Evolutionary conservation across 2,113 vertebrate genomes (phyloP).

Genomic region (Malurus melanocephalus): DNA sequence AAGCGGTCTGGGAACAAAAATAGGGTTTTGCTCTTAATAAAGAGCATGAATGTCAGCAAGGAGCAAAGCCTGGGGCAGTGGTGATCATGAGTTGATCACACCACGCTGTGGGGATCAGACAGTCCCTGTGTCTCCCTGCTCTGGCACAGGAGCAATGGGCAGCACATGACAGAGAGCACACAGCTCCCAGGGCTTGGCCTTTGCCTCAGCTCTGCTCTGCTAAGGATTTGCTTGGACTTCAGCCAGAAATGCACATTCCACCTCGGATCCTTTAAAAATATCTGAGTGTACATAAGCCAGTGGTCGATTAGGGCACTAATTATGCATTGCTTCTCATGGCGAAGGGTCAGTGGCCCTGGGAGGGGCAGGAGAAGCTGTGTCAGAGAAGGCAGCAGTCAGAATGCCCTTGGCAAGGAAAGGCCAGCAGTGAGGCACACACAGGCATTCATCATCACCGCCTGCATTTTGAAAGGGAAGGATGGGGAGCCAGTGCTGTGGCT

Average conservation of each 20-base stretch:
- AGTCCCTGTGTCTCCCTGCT: background rate
- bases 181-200: background rate
- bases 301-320: background rate
- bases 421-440: background rate
- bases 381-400: background rate
- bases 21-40: background rate
- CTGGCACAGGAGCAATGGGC: background rate
- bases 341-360: background rate
- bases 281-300: background rate
- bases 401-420: background rate
- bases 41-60: constrained; percentile 21
- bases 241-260: constrained; percentile 16
- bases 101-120: background rate
- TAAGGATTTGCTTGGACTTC: background rate
- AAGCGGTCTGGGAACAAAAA: constrained; percentile 5
- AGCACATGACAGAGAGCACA: background rate
- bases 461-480: background rate
- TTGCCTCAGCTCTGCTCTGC: background rate
- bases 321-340: background rate
- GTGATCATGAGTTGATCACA: constrained; percentile 50
- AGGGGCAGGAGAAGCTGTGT: background rate
- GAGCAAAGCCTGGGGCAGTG: background rate
- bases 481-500: background rate
- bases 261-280: background rate
- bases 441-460: background rate